A percentile compares a stretch with the other conserved stretches of the same genome.
Conservation (phyloP, 2,797 vertebrate species). For the Cryptoprocta ferox region DNA sequence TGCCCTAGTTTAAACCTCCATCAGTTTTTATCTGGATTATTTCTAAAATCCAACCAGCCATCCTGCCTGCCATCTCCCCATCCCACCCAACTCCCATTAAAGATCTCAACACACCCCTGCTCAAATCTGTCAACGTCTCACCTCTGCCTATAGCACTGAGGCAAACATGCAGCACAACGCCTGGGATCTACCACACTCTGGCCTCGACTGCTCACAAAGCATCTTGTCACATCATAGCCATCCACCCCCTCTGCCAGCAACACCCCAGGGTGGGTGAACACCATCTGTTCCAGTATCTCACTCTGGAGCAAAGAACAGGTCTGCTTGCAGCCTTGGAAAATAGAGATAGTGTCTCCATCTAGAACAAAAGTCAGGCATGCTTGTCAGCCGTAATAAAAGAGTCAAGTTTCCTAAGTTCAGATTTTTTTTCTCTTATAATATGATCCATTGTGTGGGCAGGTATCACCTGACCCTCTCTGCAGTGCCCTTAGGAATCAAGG, state of each 20-base stretch:
- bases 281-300: not conserved
- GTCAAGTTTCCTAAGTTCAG: not conserved
- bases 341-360: not conserved
- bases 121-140: not conserved
- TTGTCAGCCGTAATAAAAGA: not conserved
- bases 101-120: not conserved
- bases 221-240: not conserved
- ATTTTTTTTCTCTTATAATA: not conserved
- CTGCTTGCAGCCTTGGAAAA: not conserved
- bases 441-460: not conserved
- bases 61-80: not conserved
- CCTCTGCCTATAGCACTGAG: not conserved
- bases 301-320: not conserved
- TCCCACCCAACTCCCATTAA: not conserved
- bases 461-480: not conserved
- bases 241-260: not conserved
- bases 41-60: not conserved
- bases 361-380: not conserved
- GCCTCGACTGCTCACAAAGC: not conserved
- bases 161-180: not conserved
- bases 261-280: too few species aligned
- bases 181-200: not conserved
- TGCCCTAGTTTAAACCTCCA: not conserved
- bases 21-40: not conserved
- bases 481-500: not conserved